Conservation (phyloP, 2,113 vertebrate species). For the Alligator sinensis region DNA sequence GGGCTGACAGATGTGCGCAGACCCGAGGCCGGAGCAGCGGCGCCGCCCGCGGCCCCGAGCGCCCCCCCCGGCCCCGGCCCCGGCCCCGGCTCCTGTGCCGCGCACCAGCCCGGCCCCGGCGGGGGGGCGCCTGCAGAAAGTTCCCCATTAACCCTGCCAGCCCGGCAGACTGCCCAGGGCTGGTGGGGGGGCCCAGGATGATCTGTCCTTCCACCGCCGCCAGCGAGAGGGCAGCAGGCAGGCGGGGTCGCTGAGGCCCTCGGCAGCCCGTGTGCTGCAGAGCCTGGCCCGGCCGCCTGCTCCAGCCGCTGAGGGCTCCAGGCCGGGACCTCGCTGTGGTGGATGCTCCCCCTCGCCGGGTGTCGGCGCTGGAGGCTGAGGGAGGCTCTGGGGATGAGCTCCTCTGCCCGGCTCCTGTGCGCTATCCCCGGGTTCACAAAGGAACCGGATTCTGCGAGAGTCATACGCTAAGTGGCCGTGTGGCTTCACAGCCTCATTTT, state of each 20-base stretch:
- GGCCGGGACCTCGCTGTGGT: no score
- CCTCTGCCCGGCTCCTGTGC: rapidly evolving
- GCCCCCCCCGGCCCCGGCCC: not conserved
- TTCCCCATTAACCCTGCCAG: no score
- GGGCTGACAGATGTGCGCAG: no score
- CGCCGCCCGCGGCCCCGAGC: not conserved
- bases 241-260: no score
- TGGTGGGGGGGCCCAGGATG: rapidly evolving
- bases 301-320: no score
- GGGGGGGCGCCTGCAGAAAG: not conserved
- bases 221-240: rapidly evolving
- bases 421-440: not conserved
- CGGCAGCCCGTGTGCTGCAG: no score
- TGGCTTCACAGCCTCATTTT: not conserved
- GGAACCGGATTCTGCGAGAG: not conserved
- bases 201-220: not conserved
- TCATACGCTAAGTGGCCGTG: not conserved
- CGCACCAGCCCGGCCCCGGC: not conserved
- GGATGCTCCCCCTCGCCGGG: no score
- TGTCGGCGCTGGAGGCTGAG: no score
- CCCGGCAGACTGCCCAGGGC: not conserved
- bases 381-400: no score
- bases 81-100: not conserved
- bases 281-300: no score
- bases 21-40: not conserved